Percentiles rank a stretch among this genome's conserved stretches.
These are phyloP conservation scores for Jordanella pulchra DNA, from an alignment of 2,797 vertebrate genomes.

Conservation along the genomic window DNA sequence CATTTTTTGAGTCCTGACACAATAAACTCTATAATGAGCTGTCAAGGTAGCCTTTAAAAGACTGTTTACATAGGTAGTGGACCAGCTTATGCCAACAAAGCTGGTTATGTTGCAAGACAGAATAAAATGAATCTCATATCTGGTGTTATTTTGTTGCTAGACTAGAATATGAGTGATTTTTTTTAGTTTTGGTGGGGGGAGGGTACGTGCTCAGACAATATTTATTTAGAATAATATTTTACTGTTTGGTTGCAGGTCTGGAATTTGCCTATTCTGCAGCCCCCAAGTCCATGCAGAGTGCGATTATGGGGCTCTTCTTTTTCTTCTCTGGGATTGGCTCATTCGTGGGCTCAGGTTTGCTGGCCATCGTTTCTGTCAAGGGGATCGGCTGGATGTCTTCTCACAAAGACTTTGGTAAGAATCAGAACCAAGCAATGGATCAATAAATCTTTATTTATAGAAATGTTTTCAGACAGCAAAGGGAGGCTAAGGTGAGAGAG, in stretches of 20 bases:
- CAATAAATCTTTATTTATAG: neutral
- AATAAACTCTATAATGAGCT: slow-evolving; percentile 58
- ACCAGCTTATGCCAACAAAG: slow-evolving; percentile 19
- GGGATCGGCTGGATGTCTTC: slow-evolving; percentile 98
- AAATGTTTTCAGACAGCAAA: neutral
- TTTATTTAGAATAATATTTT: neutral
- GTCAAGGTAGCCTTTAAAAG: slow-evolving; percentile 14
- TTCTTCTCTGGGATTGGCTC: slow-evolving; percentile 98
- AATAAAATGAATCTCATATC: neutral
- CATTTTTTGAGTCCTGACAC: slow-evolving; percentile 41
- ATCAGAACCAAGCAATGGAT: slow-evolving; percentile 1
- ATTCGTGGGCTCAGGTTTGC: slow-evolving; percentile 92
- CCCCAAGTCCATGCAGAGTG: slow-evolving; percentile 97
- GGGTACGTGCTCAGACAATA: neutral
- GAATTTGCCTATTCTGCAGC: slow-evolving; percentile 98
- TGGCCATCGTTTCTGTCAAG: slow-evolving; percentile 89
- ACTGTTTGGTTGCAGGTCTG: slow-evolving; percentile 80
- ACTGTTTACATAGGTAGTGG: neutral
- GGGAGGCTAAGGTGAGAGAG: neutral
- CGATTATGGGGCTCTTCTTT: slow-evolving; percentile 98
- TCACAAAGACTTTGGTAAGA: slow-evolving; percentile 92
- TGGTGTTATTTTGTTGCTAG: neutral
- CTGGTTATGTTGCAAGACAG: slow-evolving; percentile 10
- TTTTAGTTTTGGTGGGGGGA: neutral
- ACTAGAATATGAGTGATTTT: slow-evolving; percentile 1